These are phyloP conservation scores for Blera fallax DNA, from an alignment of 2,888 invertebrate species.

Conservation along the genomic window DNA sequence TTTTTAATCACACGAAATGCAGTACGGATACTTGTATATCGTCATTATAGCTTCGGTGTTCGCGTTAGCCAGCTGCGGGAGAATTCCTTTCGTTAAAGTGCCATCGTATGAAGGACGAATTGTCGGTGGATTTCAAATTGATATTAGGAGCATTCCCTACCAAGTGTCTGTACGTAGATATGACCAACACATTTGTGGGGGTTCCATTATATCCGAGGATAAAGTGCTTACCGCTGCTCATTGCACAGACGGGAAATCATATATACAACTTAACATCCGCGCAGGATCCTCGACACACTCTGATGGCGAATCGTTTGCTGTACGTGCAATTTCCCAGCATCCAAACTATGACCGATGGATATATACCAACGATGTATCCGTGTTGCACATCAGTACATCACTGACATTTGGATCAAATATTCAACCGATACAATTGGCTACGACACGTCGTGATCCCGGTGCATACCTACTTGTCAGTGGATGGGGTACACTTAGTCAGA, in stretches of 20 bases:
- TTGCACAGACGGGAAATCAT: not conserved
- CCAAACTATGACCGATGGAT: not conserved
- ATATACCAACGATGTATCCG: not conserved
- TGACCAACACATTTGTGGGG: conserved; percentile 8
- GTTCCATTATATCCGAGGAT: conserved; percentile 14
- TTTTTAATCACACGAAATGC: no score
- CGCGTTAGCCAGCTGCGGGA: not conserved
- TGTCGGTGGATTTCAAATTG: not conserved
- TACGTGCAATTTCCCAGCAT: not conserved
- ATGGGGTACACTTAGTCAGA: not conserved
- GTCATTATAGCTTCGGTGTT: not conserved
- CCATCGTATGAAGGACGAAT: conserved; percentile 1
- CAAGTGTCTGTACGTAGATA: conserved; percentile 2
- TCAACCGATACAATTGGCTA: conserved; percentile 5
- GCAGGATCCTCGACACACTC: not conserved
- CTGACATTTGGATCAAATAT: not conserved
- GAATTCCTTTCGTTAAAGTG: not conserved
- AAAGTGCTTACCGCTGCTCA: conserved; percentile 39
- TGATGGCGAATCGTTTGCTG: not conserved
- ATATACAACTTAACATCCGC: not conserved
- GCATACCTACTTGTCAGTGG: not conserved
- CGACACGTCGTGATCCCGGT: not conserved
- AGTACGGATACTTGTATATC: no score
- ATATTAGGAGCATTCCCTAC: not conserved
- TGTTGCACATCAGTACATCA: not conserved